Evolutionary conservation across 1,140 invertebrate species (phyloP).

Genomic region (Tetramorium parvispinum): DNA sequence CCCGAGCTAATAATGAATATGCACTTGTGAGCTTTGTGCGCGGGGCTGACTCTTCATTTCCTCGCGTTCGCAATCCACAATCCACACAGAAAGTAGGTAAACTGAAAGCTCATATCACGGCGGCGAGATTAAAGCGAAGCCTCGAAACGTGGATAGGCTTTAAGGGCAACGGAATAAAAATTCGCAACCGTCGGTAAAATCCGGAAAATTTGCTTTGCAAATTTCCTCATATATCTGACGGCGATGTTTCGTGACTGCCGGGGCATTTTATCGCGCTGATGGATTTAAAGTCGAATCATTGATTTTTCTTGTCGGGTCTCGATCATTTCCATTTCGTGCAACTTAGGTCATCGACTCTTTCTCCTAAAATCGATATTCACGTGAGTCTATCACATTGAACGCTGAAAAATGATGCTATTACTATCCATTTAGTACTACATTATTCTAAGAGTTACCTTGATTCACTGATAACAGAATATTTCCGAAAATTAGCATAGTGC

Average conservation of each 20-base stretch:
- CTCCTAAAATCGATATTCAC: background rate
- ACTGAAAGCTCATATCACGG: constrained; percentile 42
- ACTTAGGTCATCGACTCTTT: background rate
- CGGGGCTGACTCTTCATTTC: constrained; percentile 14
- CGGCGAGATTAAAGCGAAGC: constrained; percentile 46
- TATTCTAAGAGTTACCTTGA: background rate
- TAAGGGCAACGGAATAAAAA: constrained; percentile 42
- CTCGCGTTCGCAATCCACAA: constrained; percentile 18
- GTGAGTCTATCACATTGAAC: background rate
- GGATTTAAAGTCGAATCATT: constrained; percentile 33
- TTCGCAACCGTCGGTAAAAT: constrained; percentile 35
- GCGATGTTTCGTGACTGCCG: constrained; percentile 1
- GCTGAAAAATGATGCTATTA: background rate
- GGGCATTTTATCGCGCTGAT: constrained; percentile 30
- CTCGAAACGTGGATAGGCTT: constrained; percentile 14
- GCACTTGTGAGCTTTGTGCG: constrained; percentile 27
- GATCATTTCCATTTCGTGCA: constrained; percentile 22
- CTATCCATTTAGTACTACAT: background rate
- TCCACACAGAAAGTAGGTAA: constrained; percentile 37
- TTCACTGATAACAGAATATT: background rate
- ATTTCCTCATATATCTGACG: constrained; percentile 45
- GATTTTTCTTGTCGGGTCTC: background rate
- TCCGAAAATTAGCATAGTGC: background rate
- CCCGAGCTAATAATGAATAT: constrained; percentile 46
- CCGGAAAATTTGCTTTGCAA: constrained; percentile 52